Percentiles rank a stretch among this genome's conserved stretches.
phyloP scores from a whole-genome alignment of 2,797 vertebrate genomes.

The Malacoctenus gilli region DNA sequence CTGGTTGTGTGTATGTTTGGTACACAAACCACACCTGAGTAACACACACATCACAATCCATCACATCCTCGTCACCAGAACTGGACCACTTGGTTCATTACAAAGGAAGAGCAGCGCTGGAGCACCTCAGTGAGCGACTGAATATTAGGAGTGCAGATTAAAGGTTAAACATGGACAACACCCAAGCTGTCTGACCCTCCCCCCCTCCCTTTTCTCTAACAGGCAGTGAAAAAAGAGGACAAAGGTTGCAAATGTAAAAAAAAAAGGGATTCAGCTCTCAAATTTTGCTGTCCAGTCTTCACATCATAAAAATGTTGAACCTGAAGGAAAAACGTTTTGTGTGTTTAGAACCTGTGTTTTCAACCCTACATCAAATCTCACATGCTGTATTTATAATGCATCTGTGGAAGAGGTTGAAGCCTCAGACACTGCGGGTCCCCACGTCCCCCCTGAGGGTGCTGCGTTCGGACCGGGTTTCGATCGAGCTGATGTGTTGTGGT shows the following conservation, averaged over 20 bases:
- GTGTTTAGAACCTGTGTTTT: too few species aligned
- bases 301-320: not conserved
- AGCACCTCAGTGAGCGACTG: not conserved
- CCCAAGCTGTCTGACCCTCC: not conserved
- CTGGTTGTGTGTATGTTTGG: conserved; percentile 26
- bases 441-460: too few species aligned
- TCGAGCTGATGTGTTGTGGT: too few species aligned
- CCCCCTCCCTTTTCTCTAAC: too few species aligned
- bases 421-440: too few species aligned
- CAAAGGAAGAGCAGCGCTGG: conserved; percentile 2
- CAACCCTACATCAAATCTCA: too few species aligned
- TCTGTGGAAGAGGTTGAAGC: too few species aligned
- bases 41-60: conserved; percentile 28
- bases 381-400: too few species aligned
- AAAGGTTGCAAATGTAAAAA: not conserved
- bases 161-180: not conserved
- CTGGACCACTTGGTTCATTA: conserved; percentile 19
- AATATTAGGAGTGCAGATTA: not conserved
- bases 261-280: too few species aligned
- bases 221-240: conserved; percentile 13
- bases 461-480: too few species aligned
- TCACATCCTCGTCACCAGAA: conserved; percentile 25
- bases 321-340: too few species aligned
- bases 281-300: not conserved
- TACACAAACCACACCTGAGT: conserved; percentile 56